phyloP scores from a whole-genome alignment of 2,113 vertebrate species.

The Carassius carassius region DNA sequence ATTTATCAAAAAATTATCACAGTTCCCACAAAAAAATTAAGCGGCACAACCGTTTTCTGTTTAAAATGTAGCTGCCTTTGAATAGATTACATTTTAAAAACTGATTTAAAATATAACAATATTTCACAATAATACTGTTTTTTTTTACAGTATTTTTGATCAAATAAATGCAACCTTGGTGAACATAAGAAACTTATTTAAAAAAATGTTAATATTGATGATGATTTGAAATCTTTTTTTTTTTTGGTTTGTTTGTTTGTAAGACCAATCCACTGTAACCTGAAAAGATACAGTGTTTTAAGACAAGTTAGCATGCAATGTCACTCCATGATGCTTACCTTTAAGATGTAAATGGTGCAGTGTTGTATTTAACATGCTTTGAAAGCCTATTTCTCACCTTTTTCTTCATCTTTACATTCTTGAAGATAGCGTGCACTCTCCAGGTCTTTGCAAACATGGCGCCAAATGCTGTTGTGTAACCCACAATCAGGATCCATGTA shows the following conservation, averaged over 20 bases:
- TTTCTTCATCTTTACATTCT: slow-evolving; percentile 99
- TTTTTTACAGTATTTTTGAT: neutral
- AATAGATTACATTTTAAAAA: neutral
- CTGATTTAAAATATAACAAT: neutral
- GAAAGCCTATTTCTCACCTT: slow-evolving; percentile 80
- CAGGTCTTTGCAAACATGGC: slow-evolving; percentile 99
- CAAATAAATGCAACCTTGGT: neutral
- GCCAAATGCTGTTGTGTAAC: slow-evolving; percentile 97
- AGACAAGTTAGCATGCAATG: neutral
- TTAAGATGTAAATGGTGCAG: neutral
- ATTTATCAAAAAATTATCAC: neutral
- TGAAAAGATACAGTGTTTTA: neutral
- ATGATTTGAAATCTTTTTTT: neutral
- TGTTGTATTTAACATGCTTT: neutral
- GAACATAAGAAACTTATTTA: neutral
- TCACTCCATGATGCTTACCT: neutral
- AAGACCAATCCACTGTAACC: no score
- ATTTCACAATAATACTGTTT: neutral
- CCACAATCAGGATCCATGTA: slow-evolving; percentile 98
- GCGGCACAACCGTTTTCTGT: no score
- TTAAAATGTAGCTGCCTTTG: neutral
- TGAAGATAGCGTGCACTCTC: slow-evolving; percentile 99
- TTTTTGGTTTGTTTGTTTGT: no score
- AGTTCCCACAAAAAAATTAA: neutral
- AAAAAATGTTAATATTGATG: neutral